A percentile compares a stretch with the other conserved stretches of the same genome.
These are phyloP conservation scores for Nasonia vitripennis DNA, from an alignment of 1,140 invertebrate species.

Conservation along the genomic window DNA sequence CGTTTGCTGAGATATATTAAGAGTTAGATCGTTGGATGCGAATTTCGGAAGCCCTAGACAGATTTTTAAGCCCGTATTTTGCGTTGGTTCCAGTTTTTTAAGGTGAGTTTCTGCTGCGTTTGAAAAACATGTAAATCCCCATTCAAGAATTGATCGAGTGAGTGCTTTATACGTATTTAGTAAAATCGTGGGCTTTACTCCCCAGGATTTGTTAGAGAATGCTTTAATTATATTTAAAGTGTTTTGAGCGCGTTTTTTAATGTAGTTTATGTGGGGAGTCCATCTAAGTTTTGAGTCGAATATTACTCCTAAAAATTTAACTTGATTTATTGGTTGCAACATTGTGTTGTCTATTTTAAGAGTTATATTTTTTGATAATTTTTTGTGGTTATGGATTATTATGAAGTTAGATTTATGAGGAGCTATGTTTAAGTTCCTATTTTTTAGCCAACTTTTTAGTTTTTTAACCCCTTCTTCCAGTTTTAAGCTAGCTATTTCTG, in stretches of 20 bases:
- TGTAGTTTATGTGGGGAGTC: too few relatives aligned
- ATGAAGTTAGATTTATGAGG: slow-evolving; percentile 43
- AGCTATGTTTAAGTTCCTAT: slow-evolving; percentile 18
- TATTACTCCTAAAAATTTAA: slow-evolving; percentile 52
- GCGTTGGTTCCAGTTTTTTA: too few relatives aligned
- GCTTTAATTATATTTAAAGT: slow-evolving; percentile 47
- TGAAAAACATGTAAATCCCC: too few relatives aligned
- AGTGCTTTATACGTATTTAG: too few relatives aligned
- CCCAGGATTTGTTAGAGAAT: not conserved
- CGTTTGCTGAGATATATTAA: too few relatives aligned
- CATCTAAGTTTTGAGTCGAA: slow-evolving; percentile 30
- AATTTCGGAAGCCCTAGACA: too few relatives aligned
- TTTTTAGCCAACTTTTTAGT: slow-evolving; percentile 26
- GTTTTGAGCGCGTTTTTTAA: too few relatives aligned
- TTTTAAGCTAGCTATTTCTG: not conserved
- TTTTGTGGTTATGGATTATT: slow-evolving; percentile 3
- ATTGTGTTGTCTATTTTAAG: slow-evolving; percentile 30
- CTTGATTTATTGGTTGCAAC: slow-evolving; percentile 4
- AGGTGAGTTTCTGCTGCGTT: too few relatives aligned
- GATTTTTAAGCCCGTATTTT: too few relatives aligned
- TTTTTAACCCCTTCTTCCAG: not conserved
- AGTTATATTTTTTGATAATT: not conserved
- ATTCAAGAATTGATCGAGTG: too few relatives aligned
- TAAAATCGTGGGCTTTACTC: too few relatives aligned
- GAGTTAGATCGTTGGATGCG: too few relatives aligned